Conservation (phyloP, 2,113 vertebrate genomes). For the Conger conger region DNA sequence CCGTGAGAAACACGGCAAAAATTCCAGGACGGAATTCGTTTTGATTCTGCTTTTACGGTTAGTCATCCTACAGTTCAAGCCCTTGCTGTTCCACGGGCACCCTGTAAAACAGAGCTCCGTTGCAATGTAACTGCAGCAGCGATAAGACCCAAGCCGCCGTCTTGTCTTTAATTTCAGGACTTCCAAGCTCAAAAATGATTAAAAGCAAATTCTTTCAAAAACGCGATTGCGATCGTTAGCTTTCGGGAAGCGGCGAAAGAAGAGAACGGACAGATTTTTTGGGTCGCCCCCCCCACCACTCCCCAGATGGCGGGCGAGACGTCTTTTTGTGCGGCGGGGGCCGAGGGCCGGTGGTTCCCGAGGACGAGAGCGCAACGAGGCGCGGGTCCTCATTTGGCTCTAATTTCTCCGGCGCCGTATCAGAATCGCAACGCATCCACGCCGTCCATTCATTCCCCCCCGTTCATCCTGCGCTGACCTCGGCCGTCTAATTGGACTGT, state of each 20-base stretch:
- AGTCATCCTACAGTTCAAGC: not conserved
- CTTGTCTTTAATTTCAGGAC: too few relatives aligned
- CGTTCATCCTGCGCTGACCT: slow-evolving; percentile 26
- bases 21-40: not conserved
- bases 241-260: not conserved
- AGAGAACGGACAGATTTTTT: not conserved
- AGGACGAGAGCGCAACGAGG: slow-evolving; percentile 31
- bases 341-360: too few relatives aligned
- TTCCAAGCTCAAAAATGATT: not conserved
- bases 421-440: slow-evolving; percentile 35
- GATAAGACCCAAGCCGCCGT: not conserved
- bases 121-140: not conserved
- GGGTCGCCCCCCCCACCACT: not conserved
- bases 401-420: slow-evolving; percentile 19
- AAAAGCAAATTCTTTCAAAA: not conserved
- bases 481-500: slow-evolving; percentile 32
- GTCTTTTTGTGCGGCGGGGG: not conserved
- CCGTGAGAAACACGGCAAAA: not conserved
- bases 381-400: slow-evolving; percentile 33
- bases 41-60: not conserved
- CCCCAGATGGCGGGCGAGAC: not conserved
- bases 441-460: slow-evolving; percentile 13
- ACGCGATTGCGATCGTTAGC: not conserved
- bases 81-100: not conserved
- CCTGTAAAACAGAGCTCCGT: not conserved